These are phyloP conservation scores for Drosophila navojoa DNA, from an alignment of 1,140 invertebrate genomes.

Conservation along the genomic window DNA sequence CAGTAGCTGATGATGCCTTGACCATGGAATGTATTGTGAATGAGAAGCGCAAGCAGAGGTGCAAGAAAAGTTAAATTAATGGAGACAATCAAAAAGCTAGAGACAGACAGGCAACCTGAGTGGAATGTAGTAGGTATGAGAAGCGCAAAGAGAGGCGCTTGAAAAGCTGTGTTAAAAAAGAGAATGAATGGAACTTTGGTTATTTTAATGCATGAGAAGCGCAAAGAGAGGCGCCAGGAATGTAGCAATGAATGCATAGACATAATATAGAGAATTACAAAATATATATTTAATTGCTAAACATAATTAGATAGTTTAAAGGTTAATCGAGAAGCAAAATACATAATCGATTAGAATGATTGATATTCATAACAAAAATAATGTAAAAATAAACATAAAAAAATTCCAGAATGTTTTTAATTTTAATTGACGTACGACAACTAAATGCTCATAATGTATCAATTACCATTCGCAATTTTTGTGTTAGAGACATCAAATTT, in stretches of 20 bases:
- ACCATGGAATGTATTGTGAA: not conserved
- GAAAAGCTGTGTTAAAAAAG: not conserved
- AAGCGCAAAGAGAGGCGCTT: slow-evolving; percentile 18
- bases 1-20: slow-evolving; percentile 33
- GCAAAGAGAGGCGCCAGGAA: no score
- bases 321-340: no score
- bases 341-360: no score
- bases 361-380: no score
- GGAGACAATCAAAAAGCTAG: not conserved
- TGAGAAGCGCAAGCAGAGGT: slow-evolving; percentile 8
- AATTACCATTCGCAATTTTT: slow-evolving; percentile 28
- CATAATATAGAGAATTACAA: no score
- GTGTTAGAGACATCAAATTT: no score
- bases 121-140: not conserved
- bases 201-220: not conserved
- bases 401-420: not conserved
- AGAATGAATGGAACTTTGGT: not conserved
- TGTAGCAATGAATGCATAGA: no score
- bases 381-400: no score
- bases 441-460: slow-evolving; percentile 14
- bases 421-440: not conserved
- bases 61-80: not conserved
- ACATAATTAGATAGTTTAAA: no score
- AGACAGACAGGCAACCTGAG: no score
- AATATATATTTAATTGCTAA: no score